Percentiles rank a stretch among this genome's conserved stretches.
These are phyloP conservation scores for Pachliopta kotzebuea DNA, from an alignment of 2,888 invertebrate species.

Conservation along the genomic window DNA sequence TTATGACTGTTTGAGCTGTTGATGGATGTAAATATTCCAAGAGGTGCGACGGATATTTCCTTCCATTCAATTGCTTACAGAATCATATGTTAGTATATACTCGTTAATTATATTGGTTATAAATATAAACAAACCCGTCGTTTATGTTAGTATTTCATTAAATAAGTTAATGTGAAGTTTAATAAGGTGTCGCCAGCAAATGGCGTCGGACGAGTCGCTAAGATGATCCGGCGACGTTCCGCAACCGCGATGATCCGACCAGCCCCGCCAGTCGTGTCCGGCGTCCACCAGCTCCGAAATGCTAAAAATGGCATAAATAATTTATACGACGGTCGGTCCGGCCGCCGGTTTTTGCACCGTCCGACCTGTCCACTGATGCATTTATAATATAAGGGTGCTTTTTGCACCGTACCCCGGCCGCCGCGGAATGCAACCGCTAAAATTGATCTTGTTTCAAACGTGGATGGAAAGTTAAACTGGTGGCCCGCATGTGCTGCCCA, in stretches of 20 bases:
- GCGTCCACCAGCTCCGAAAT: conserved; percentile 70
- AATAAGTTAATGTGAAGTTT: too few relatives aligned
- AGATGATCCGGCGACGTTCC: conserved; percentile 34
- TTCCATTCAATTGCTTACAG: too few relatives aligned
- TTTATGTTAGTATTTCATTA: too few relatives aligned
- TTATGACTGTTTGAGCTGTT: too few relatives aligned
- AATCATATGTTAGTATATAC: too few relatives aligned
- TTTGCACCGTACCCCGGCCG: conserved; percentile 69
- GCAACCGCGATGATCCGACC: too few relatives aligned
- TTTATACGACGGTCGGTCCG: conserved; percentile 73
- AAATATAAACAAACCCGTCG: too few relatives aligned
- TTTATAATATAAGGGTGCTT: conserved; percentile 81
- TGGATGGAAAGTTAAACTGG: conserved; percentile 68
- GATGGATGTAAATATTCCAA: too few relatives aligned
- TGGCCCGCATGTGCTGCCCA: conserved; percentile 14
- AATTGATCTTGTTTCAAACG: conserved; percentile 79
- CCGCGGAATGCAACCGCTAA: conserved; percentile 78
- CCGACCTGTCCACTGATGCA: conserved; percentile 80
- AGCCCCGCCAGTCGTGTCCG: conserved; percentile 48
- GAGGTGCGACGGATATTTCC: too few relatives aligned
- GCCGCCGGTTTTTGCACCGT: conserved; percentile 70
- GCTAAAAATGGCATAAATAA: conserved; percentile 81
- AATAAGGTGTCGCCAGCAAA: too few relatives aligned
- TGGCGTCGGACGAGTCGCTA: background rate
- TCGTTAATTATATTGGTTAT: too few relatives aligned